Evolutionary conservation across 2,888 invertebrate genomes (phyloP), one percentile per base, ranked within the genome.

Genomic region (Euzetes globulus): DNA sequence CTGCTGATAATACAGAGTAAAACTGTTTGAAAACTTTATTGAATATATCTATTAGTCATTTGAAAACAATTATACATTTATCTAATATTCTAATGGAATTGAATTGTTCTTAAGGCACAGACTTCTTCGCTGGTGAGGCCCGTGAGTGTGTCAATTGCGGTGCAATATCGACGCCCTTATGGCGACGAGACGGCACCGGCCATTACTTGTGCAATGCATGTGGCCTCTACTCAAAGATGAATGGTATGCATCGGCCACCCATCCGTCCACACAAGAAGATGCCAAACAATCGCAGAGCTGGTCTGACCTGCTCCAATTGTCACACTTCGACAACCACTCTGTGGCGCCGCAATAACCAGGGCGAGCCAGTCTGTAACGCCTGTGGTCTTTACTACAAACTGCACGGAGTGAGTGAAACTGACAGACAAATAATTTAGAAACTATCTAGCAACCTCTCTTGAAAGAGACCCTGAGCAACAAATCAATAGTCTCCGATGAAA

Each of bases 121-220:
- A 75, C 22, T 75, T 58, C 25, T 71, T 41, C 33, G 45, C 68
- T 15, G 97, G 97, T 85, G 73, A 68, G 37, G 75, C 68, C 22
- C 77, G 79, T 0, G 79, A 79, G 68, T 79, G 79, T 72, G 79
- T 79, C 58, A 79, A 79, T 72, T 79, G 79, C 65, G 78, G 79
- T 11, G 77, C 79, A 9, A 78, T 78, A 33, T 72, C 76, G 15
- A 77, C 77, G 11, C 77, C 77, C 9, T 47, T 77, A 45, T 77
- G 77, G 77, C 75, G 77, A 5, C 41, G 76, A 13, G 76, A 77
- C 33, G 92, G 94, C 78, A 94, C 94, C 76, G 96, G 96, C 33
- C 94, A 97, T 86, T 97, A 96, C 85, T 87, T 96, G 82, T 98
- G 97, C 88, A 97, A 97, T 87, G 97, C 97, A 75, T 97, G 97